These are phyloP conservation scores for Oreortyx pictus DNA, from an alignment of 2,797 vertebrate genomes.

Conservation along the genomic window DNA sequence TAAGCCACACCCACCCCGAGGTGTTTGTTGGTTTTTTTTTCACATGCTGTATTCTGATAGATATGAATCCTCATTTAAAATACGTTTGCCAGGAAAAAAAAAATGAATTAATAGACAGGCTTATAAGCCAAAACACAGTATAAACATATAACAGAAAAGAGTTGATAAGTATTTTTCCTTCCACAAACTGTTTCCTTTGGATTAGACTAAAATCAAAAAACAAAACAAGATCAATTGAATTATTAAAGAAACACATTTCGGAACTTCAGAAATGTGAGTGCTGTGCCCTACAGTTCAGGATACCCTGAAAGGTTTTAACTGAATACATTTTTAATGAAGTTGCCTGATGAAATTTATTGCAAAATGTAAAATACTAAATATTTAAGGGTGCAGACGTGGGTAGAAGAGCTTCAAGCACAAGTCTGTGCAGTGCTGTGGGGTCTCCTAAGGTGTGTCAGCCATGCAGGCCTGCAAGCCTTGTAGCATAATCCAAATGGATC, in stretches of 20 bases:
- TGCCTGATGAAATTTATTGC: background rate
- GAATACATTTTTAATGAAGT: background rate
- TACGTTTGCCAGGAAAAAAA: background rate
- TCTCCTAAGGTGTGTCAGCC: background rate
- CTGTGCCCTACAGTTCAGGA: background rate
- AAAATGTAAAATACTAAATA: background rate
- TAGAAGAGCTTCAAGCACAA: background rate
- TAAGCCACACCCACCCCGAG: background rate
- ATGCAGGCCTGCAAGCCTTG: background rate
- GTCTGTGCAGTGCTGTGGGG: background rate
- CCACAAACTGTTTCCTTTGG: background rate
- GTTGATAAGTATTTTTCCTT: background rate
- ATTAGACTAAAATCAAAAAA: background rate
- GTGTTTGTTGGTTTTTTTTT: background rate
- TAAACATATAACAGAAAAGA: background rate
- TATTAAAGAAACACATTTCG: background rate
- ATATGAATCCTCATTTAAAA: background rate
- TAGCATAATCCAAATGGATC: rapidly evolving
- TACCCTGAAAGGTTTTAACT: background rate
- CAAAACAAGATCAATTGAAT: background rate
- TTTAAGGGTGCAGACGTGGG: background rate
- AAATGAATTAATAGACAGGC: background rate
- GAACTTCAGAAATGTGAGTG: background rate
- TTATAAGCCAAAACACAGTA: background rate
- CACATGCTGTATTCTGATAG: background rate